Evolutionary conservation across 2,888 invertebrate species (phyloP).

Genomic region (Chloromyia formosa): DNA sequence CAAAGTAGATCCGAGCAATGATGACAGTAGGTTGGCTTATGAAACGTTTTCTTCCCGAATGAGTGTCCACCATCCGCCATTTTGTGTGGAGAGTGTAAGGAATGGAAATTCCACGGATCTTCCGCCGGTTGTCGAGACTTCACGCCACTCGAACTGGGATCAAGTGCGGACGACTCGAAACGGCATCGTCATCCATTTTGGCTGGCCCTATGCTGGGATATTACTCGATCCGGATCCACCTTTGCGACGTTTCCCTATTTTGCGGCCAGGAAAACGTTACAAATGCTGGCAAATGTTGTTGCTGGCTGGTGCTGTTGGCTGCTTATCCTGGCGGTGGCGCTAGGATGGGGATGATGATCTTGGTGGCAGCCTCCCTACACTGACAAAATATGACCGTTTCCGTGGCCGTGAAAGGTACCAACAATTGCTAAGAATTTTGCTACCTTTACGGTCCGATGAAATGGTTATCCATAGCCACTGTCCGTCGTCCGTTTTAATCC

Average conservation of each 20-base stretch:
- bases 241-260: slow-evolving; percentile 31
- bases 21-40: slow-evolving; percentile 99
- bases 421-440: slow-evolving; percentile 44
- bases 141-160: slow-evolving; percentile 57
- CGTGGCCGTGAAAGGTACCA: slow-evolving; percentile 45
- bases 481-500: slow-evolving; percentile 44
- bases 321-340: background rate
- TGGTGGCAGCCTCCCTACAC: slow-evolving; percentile 35
- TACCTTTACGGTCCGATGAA: slow-evolving; percentile 47
- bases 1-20: slow-evolving; percentile 99
- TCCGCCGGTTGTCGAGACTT: slow-evolving; percentile 56
- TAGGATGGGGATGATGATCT: slow-evolving; percentile 23
- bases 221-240: slow-evolving; percentile 38
- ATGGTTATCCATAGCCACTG: slow-evolving; percentile 29
- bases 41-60: slow-evolving; percentile 99
- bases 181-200: slow-evolving; percentile 55
- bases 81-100: slow-evolving; percentile 57
- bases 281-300: too few species aligned
- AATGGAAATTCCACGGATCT: slow-evolving; percentile 55
- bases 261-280: too few species aligned
- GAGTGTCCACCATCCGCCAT: slow-evolving; percentile 84
- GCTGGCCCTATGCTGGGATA: slow-evolving; percentile 45
- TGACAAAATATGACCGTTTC: slow-evolving; percentile 39
- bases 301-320: too few species aligned
- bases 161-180: slow-evolving; percentile 55